phyloP scores from a whole-genome alignment of 2,797 vertebrate species.

The Halcyon badia region DNA sequence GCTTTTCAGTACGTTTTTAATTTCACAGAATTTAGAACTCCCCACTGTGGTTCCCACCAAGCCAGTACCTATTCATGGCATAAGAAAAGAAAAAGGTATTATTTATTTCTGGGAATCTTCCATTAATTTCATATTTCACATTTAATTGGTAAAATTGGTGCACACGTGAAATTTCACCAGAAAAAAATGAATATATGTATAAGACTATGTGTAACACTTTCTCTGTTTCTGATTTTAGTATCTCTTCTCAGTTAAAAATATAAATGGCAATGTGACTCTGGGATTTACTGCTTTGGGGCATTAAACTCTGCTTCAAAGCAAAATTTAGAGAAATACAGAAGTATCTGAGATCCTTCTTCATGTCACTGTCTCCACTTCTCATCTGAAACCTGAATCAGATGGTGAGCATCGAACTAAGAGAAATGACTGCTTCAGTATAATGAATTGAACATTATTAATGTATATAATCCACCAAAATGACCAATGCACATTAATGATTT shows the following conservation, averaged over 20 bases:
- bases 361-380: neutral
- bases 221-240: neutral
- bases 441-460: neutral
- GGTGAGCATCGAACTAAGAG: accelerated
- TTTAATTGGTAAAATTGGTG: neutral
- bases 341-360: neutral
- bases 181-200: neutral
- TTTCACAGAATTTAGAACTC: neutral
- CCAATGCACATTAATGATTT: accelerated
- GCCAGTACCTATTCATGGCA: neutral
- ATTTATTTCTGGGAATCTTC: neutral
- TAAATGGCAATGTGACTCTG: neutral
- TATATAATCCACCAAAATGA: neutral
- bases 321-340: neutral
- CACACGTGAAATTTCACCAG: neutral
- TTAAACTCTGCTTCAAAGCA: neutral
- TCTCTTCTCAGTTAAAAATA: neutral
- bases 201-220: neutral
- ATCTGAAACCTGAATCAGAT: neutral
- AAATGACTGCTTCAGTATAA: neutral
- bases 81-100: neutral
- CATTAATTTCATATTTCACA: neutral
- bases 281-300: neutral
- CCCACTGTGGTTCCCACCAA: neutral
- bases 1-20: neutral